These are phyloP conservation scores for Cavia aperea DNA, from an alignment of 2,113 vertebrate species.

Conservation along the genomic window DNA sequence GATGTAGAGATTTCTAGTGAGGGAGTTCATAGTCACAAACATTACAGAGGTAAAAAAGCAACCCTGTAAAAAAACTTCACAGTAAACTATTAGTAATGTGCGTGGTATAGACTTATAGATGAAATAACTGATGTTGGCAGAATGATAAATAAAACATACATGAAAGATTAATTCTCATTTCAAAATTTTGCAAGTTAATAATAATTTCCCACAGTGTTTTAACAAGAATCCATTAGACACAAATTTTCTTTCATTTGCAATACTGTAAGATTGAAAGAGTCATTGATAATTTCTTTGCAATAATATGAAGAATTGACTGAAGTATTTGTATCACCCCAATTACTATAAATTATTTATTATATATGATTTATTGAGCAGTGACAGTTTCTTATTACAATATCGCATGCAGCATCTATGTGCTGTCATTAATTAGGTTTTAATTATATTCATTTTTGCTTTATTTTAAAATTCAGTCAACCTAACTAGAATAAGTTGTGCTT, in stretches of 20 bases:
- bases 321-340: not conserved
- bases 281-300: not conserved
- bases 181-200: not conserved
- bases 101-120: not conserved
- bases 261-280: not conserved
- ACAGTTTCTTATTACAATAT: not conserved
- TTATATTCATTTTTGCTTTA: not conserved
- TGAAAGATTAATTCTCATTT: not conserved
- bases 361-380: not conserved
- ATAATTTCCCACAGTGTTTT: not conserved
- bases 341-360: not conserved
- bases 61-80: not conserved
- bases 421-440: not conserved
- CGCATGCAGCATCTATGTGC: not conserved
- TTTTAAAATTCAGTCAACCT: not conserved
- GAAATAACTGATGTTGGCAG: not conserved
- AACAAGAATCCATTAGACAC: not conserved
- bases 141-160: not conserved
- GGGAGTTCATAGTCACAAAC: not conserved
- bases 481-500: not conserved
- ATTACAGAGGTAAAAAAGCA: not conserved
- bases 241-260: not conserved
- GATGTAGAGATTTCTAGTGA: not conserved
- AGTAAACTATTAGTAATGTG: not conserved
- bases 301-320: not conserved